phyloP scores from a whole-genome alignment of 2,797 vertebrate genomes.

The Microctenopoma stevenorrisi region DNA sequence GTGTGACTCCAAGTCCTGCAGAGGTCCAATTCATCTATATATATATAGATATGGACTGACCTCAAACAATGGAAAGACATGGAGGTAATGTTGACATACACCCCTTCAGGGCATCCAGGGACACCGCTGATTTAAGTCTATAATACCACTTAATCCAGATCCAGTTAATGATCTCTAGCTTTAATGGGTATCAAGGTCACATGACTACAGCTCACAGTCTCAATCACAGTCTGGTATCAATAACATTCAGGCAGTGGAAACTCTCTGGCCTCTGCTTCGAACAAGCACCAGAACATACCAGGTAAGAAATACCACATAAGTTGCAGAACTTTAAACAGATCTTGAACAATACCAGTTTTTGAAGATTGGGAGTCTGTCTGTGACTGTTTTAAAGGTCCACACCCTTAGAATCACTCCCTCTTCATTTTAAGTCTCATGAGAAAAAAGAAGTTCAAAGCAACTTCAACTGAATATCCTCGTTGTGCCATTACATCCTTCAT shows the following conservation, averaged over 20 bases:
- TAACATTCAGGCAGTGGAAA: conserved; percentile 1
- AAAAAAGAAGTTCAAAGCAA: background rate
- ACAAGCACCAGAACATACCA: background rate
- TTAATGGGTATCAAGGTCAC: conserved; percentile 31
- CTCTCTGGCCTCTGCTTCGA: background rate
- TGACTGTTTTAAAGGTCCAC: background rate
- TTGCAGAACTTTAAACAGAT: background rate
- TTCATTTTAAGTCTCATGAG: background rate
- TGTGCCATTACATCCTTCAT: background rate
- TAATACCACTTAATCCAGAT: conserved; percentile 53
- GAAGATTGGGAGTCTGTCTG: background rate
- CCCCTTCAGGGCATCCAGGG: conserved; percentile 54
- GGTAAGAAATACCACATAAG: background rate
- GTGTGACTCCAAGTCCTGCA: no score
- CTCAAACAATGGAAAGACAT: conserved; percentile 4
- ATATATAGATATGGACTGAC: no score
- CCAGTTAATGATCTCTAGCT: conserved; percentile 40
- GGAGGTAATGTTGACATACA: conserved; percentile 50
- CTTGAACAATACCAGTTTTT: background rate
- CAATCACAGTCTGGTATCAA: conserved; percentile 19
- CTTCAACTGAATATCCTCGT: background rate
- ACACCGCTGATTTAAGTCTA: conserved; percentile 49
- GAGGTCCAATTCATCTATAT: no score
- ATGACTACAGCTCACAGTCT: conserved; percentile 33
- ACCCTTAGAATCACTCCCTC: background rate